Conservation (phyloP, 2,888 invertebrate species). For the Eumerus sabulonum region DNA sequence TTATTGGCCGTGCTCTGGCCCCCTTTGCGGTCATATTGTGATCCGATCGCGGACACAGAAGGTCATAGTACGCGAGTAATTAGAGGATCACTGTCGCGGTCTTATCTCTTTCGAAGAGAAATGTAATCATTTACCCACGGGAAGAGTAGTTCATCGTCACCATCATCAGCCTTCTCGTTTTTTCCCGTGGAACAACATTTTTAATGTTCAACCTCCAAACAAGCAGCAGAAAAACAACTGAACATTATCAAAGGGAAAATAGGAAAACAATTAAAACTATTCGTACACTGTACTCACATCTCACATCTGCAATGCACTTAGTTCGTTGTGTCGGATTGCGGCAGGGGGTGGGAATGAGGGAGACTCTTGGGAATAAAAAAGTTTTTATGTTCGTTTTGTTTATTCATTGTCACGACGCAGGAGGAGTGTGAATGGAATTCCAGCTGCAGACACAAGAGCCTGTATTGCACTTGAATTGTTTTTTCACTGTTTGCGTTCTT, state of each 20-base stretch:
- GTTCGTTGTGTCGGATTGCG: background rate
- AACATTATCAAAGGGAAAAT: conserved; percentile 54
- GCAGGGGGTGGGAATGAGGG: conserved; percentile 11
- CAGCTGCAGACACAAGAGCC: conserved; percentile 46
- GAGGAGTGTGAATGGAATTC: conserved; percentile 53
- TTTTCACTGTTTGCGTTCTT: background rate
- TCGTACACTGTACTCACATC: conserved; percentile 29
- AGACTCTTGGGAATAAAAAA: background rate
- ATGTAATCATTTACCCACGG: no score
- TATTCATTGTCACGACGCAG: conserved; percentile 56
- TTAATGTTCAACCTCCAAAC: conserved; percentile 40
- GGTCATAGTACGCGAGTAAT: no score
- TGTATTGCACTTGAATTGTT: background rate
- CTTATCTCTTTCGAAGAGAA: no score
- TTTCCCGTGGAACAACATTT: conserved; percentile 30
- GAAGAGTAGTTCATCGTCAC: background rate
- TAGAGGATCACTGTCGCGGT: no score
- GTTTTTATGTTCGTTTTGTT: conserved; percentile 43
- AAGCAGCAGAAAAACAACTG: conserved; percentile 45
- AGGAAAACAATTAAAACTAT: conserved; percentile 52
- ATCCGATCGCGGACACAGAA: no score
- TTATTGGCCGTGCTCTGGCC: no score
- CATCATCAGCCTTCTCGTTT: background rate
- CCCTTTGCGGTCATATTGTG: no score
- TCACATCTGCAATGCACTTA: conserved; percentile 50